Evolutionary conservation across 2,113 vertebrate species (phyloP), one percentile per base, ranked within the genome.

Genomic region (Seriola aureovittata): DNA sequence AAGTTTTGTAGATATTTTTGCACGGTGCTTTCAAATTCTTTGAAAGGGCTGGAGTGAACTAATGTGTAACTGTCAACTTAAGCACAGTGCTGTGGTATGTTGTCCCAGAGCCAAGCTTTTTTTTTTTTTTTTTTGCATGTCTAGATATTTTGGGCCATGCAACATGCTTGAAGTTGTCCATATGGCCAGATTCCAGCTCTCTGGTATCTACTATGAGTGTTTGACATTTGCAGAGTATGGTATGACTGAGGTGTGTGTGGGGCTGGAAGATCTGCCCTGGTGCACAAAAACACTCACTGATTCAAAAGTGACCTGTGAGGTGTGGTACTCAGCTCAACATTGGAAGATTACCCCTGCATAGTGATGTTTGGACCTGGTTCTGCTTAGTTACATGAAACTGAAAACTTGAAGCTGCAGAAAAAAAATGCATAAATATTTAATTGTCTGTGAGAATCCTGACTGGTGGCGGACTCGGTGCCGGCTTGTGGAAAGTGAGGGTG

Each of bases 151-250:
- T 32, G 32, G 16, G 23, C n/a, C 25, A 34, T 71, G 44, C 75
- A 70, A 40, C 59, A 19, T 78, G 83, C 78, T 81, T n/a, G 17
- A 58, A 80, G 52, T 68, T 84, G 85, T 67, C 67, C 84, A 21
- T 29, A 36, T 34, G 73, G 78, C 67, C 11, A 6, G 8, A 14
- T 65, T 55, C 80, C 66, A 88, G 23, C 46, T 25, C 32, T 17
- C 48, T 52, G 46, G 21, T 40, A 54, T 78, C 52, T 29, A 9
- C 68, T 59, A 21, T 34, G 23, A 68, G 48, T 44, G 42, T 67
- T 11, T 77, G 79, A 72, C 74, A 82, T 70, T 44, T 38, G 12
- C 19, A 19, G 64, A 21, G 32, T 78, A 8, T 42, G 54, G 40
- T 42, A 4, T 54, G 32, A 68, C 58, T 40, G n/a, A 64, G 50